Evolutionary conservation across 2,797 vertebrate genomes (phyloP).

Genomic region (Chanos chanos): DNA sequence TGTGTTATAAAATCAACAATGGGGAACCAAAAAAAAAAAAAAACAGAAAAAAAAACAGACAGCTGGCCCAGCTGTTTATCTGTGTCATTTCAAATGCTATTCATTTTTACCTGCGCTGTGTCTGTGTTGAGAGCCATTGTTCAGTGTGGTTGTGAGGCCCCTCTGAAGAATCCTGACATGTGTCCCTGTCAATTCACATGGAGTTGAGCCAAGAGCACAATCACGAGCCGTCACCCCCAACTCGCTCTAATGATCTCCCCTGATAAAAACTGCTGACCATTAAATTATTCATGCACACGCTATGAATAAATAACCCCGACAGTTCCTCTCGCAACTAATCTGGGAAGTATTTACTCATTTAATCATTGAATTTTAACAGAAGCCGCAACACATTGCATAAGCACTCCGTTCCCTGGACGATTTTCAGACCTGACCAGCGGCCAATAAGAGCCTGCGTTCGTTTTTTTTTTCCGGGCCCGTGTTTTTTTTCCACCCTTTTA

Average conservation of each 20-base stretch:
- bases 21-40: no score
- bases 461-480: slow-evolving; percentile 48
- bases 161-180: slow-evolving; percentile 35
- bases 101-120: background rate
- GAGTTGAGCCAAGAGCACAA: slow-evolving; percentile 54
- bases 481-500: slow-evolving; percentile 41
- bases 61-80: no score
- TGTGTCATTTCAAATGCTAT: no score
- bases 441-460: slow-evolving; percentile 57
- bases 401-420: slow-evolving; percentile 56
- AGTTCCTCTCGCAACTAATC: slow-evolving; percentile 64
- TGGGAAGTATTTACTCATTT: slow-evolving; percentile 68
- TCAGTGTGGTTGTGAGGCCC: background rate
- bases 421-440: slow-evolving; percentile 58
- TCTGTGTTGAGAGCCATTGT: background rate
- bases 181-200: slow-evolving; percentile 49
- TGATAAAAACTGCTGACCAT: slow-evolving; percentile 65
- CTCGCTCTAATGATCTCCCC: slow-evolving; percentile 59
- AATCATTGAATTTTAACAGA: slow-evolving; percentile 71
- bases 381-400: slow-evolving; percentile 68
- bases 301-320: slow-evolving; percentile 74
- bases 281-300: slow-evolving; percentile 70
- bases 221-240: slow-evolving; percentile 58
- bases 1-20: no score
- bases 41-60: no score